phyloP scores from a whole-genome alignment of 2,113 vertebrate species.

The Asarcornis scutulata region DNA sequence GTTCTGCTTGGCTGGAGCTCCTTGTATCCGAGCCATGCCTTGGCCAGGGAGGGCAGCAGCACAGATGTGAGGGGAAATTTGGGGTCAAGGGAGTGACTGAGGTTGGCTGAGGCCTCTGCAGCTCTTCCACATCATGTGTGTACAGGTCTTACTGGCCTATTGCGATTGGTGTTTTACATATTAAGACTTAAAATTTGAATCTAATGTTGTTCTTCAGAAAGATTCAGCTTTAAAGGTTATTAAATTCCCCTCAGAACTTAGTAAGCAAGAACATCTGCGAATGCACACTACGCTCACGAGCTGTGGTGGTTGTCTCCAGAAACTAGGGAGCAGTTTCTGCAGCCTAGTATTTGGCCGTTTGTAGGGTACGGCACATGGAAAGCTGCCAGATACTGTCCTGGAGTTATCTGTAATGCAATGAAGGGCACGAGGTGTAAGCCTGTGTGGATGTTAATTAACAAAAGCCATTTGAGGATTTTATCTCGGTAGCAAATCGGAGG shows the following conservation, averaged over 20 bases:
- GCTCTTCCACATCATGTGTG: not conserved
- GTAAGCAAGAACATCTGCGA: not conserved
- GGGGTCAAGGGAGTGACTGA: not conserved
- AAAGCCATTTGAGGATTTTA: not conserved
- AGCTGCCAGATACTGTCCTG: not conserved
- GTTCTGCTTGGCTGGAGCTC: not conserved
- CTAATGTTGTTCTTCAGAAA: not conserved
- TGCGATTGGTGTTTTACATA: not conserved
- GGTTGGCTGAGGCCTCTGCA: not conserved
- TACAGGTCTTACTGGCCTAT: not conserved
- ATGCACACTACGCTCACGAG: fast-evolving
- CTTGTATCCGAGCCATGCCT: not conserved
- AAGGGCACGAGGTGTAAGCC: not conserved
- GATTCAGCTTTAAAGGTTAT: not conserved
- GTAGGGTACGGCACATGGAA: not conserved
- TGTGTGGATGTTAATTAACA: not conserved
- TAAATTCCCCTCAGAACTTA: not conserved
- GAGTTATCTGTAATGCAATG: not conserved
- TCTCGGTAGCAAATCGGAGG: not conserved
- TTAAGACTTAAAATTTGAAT: not conserved
- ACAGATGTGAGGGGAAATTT: not conserved
- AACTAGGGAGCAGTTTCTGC: not conserved
- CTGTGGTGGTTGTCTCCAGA: not conserved
- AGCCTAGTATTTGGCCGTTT: not conserved
- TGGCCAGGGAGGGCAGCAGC: not conserved